Conservation (phyloP, 35 echinoderm and acorn worm species). For the Lytechinus pictus region DNA sequence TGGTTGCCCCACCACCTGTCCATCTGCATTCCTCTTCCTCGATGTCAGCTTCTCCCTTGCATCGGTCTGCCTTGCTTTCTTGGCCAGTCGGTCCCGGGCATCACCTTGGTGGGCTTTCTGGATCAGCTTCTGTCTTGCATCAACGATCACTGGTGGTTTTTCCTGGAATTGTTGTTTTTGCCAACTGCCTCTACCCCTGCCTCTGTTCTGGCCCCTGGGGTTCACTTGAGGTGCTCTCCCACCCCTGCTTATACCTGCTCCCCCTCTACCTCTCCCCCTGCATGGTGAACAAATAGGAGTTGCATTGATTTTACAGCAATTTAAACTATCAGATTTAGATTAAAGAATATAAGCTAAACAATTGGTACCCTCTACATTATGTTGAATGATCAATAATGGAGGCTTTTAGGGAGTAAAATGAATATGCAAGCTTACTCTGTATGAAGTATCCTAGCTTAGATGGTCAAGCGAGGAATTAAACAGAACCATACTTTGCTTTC, state of each 20-base stretch:
- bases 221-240: constrained; percentile 17
- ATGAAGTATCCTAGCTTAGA: too few relatives aligned
- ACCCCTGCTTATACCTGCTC: not conserved
- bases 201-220: constrained; percentile 32
- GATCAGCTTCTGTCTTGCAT: constrained; percentile 76
- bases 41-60: constrained; percentile 64
- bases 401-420: too few relatives aligned
- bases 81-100: constrained; percentile 66
- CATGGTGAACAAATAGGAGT: not conserved
- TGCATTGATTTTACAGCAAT: too few relatives aligned
- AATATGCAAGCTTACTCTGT: too few relatives aligned
- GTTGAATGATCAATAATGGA: too few relatives aligned
- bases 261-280: constrained; percentile 53
- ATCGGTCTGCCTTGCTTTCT: constrained; percentile 70
- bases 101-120: constrained; percentile 67
- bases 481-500: too few relatives aligned
- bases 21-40: constrained; percentile 1
- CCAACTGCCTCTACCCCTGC: constrained; percentile 1
- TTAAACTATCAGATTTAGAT: too few relatives aligned
- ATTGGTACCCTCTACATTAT: too few relatives aligned
- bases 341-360: too few relatives aligned
- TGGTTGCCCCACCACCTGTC: not conserved
- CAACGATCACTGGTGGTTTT: constrained; percentile 39
- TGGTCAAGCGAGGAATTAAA: too few relatives aligned
- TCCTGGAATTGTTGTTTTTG: constrained; percentile 44